Conservation (phyloP, 2,113 vertebrate genomes). For the Elaphurus davidianus region DNA sequence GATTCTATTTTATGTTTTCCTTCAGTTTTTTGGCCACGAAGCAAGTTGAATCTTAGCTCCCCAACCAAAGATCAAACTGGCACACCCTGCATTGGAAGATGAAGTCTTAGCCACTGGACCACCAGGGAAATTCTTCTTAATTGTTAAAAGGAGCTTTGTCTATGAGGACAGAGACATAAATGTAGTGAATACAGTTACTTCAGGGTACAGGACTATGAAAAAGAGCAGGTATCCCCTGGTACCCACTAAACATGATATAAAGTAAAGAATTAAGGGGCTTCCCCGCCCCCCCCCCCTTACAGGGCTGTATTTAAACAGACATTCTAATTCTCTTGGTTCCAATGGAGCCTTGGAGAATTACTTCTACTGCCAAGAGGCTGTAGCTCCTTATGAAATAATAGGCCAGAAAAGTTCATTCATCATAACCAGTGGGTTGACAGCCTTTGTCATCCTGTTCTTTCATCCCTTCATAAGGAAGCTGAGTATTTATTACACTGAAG, state of each 20-base stretch:
- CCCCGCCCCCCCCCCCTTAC: background rate
- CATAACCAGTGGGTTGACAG: background rate
- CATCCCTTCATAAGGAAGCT: background rate
- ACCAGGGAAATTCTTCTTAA: background rate
- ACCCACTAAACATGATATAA: background rate
- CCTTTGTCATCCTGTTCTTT: background rate
- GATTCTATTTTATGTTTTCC: background rate
- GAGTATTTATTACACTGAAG: background rate
- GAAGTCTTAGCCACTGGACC: background rate
- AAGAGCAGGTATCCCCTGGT: background rate
- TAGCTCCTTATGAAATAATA: conserved; percentile 3
- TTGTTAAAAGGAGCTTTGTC: background rate
- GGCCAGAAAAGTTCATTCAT: background rate
- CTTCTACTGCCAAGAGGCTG: background rate
- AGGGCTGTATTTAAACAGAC: background rate
- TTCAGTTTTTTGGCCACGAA: background rate
- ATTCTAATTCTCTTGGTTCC: background rate
- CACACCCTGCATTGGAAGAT: background rate
- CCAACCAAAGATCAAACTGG: background rate
- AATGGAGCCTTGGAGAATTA: background rate
- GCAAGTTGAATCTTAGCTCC: background rate
- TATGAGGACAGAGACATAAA: background rate
- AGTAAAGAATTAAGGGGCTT: background rate
- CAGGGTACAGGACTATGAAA: background rate
- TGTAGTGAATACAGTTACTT: background rate